These are phyloP conservation scores for Xanthia icteritia DNA, from an alignment of 2,888 invertebrate species.

Conservation along the genomic window DNA sequence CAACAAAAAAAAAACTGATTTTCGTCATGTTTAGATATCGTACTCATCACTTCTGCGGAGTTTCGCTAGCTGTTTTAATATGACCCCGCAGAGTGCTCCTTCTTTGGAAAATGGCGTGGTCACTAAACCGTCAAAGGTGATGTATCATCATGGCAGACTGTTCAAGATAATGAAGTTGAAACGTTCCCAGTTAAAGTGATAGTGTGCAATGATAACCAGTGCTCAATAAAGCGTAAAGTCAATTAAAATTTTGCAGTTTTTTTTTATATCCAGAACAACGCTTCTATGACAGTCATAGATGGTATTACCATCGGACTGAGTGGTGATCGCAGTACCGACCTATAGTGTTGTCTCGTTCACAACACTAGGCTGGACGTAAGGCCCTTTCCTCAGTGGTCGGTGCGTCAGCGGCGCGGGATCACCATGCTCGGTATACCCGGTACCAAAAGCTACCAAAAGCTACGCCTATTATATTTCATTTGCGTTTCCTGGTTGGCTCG, in stretches of 20 bases:
- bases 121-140: not conserved
- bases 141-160: conserved; percentile 22
- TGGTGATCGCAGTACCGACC: too few species aligned
- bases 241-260: conserved; percentile 12
- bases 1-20: not conserved
- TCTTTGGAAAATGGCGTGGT: conserved; percentile 9
- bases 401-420: too few species aligned
- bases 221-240: conserved; percentile 46
- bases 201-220: conserved; percentile 47
- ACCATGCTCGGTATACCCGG: too few species aligned
- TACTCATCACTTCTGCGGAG: not conserved
- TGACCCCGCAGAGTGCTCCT: conserved; percentile 12
- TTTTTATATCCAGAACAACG: not conserved
- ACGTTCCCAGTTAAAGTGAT: conserved; percentile 14
- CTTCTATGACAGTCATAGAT: not conserved
- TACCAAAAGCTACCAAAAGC: too few species aligned
- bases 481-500: too few species aligned
- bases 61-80: too few species aligned
- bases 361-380: too few species aligned
- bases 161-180: conserved; percentile 24
- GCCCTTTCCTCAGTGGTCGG: too few species aligned
- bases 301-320: too few species aligned
- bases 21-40: not conserved
- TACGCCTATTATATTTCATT: too few species aligned
- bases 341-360: too few species aligned